Conservation (phyloP, 2,113 vertebrate species). For the Leptobrachium leishanense region DNA sequence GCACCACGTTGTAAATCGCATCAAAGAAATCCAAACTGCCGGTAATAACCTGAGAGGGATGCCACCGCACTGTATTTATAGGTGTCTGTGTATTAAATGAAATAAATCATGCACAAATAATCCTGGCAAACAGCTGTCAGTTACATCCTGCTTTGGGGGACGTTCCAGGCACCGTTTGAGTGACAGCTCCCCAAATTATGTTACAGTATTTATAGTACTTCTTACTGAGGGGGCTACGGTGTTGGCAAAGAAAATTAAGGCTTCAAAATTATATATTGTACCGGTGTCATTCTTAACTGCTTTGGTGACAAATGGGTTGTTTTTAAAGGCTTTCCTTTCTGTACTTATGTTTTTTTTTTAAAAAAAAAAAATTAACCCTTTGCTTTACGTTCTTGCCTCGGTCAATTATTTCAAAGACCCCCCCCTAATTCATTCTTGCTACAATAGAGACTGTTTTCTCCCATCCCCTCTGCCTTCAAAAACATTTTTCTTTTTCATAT, state of each 20-base stretch:
- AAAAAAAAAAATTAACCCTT: not conserved
- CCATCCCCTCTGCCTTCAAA: too few species aligned
- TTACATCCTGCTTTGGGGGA: slow-evolving; percentile 1
- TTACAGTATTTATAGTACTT: slow-evolving; percentile 30
- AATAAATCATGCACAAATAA: slow-evolving; percentile 53
- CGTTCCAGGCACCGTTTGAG: not conserved
- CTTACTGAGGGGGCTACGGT: not conserved
- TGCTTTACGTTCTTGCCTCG: not conserved
- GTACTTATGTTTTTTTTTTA: not conserved
- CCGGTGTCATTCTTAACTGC: not conserved
- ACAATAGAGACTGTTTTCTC: too few species aligned
- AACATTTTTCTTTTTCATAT: too few species aligned
- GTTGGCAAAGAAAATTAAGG: slow-evolving; percentile 13
- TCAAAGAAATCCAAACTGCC: too few species aligned
- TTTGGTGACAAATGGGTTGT: not conserved
- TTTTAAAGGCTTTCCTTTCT: not conserved
- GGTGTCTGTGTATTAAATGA: slow-evolving; percentile 5
- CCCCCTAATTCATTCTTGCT: too few species aligned
- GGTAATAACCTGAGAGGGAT: too few species aligned
- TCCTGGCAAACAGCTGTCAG: slow-evolving; percentile 21
- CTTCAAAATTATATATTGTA: not conserved
- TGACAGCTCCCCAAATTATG: slow-evolving; percentile 27
- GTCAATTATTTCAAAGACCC: too few species aligned
- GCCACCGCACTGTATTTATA: too few species aligned
- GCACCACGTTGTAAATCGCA: too few species aligned